These are phyloP conservation scores for Pandemis cinnamomeana DNA, from an alignment of 2,888 invertebrate genomes.

Conservation along the genomic window DNA sequence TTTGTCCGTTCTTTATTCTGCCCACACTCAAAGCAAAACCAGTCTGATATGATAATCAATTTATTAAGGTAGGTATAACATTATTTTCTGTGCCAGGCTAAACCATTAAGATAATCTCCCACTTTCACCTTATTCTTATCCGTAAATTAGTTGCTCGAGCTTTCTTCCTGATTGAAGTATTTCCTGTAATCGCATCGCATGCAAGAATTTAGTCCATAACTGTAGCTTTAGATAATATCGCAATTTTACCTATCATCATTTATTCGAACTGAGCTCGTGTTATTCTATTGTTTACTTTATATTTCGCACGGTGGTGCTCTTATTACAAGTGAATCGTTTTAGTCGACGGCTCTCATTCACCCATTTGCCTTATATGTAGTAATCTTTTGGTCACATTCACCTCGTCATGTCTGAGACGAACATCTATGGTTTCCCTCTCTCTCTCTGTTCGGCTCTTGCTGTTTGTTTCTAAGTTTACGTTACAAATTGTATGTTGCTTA, in stretches of 20 bases:
- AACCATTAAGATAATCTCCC: slow-evolving; percentile 41
- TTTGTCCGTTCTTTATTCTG: slow-evolving; percentile 43
- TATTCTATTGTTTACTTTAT: slow-evolving; percentile 21
- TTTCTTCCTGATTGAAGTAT: slow-evolving; percentile 30
- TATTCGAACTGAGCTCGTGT: slow-evolving; percentile 1
- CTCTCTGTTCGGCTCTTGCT: neutral
- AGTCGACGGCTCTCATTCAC: neutral
- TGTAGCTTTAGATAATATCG: slow-evolving; percentile 10
- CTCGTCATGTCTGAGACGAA: neutral
- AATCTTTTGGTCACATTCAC: neutral
- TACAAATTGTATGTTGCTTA: neutral
- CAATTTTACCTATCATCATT: slow-evolving; percentile 12
- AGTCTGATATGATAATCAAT: slow-evolving; percentile 61
- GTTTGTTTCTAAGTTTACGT: neutral
- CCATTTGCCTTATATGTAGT: neutral
- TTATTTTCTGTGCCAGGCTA: slow-evolving; percentile 25
- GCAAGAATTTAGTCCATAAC: slow-evolving; percentile 23
- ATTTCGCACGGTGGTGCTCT: slow-evolving; percentile 25
- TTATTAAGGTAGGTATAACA: slow-evolving; percentile 5
- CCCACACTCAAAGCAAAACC: slow-evolving; percentile 58
- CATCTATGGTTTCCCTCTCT: too few species aligned
- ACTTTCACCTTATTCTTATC: slow-evolving; percentile 61
- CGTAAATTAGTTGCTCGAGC: slow-evolving; percentile 30
- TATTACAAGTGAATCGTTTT: slow-evolving; percentile 7
- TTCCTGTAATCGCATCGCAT: slow-evolving; percentile 17